phyloP scores from a whole-genome alignment of 2,888 invertebrate species.

The Tiphia femorata region DNA sequence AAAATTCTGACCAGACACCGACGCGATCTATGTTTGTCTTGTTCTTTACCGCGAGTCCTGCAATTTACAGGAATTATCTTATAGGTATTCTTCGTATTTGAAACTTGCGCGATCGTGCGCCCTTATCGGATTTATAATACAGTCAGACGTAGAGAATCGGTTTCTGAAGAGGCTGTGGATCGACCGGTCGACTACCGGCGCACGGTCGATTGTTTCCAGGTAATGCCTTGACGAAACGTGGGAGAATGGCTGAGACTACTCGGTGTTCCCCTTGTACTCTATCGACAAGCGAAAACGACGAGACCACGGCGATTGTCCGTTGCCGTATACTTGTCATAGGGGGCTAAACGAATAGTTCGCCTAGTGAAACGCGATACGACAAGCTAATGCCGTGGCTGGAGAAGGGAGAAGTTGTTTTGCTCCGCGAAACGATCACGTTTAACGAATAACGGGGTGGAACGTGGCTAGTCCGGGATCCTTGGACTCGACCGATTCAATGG shows the following conservation, averaged over 20 bases:
- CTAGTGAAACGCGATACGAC: constrained; percentile 50
- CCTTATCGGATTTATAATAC: constrained; percentile 38
- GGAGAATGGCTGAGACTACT: constrained; percentile 51
- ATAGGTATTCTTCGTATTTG: no score
- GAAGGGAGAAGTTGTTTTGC: no score
- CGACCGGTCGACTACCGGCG: constrained; percentile 27
- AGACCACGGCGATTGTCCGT: constrained; percentile 25
- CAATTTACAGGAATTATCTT: no score
- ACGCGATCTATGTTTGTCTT: no score
- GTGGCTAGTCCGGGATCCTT: no score
- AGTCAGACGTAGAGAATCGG: constrained; percentile 31
- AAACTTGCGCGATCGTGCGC: no score
- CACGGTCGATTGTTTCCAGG: constrained; percentile 46
- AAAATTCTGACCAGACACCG: no score
- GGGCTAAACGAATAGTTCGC: constrained; percentile 54
- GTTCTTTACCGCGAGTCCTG: no score
- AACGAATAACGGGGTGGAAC: neutral
- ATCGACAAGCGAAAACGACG: constrained; percentile 49
- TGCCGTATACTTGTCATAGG: constrained; percentile 36
- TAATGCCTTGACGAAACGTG: constrained; percentile 55
- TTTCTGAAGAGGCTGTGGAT: constrained; percentile 38
- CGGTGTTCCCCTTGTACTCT: no score
- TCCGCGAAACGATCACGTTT: constrained; percentile 14
- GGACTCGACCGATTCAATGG: no score
- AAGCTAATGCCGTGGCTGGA: constrained; percentile 47